Base-by-base conservation (phyloP, 37 sponge, comb jelly and placozoan genomes). In the Chondrilla cf. caribensis region DNA sequence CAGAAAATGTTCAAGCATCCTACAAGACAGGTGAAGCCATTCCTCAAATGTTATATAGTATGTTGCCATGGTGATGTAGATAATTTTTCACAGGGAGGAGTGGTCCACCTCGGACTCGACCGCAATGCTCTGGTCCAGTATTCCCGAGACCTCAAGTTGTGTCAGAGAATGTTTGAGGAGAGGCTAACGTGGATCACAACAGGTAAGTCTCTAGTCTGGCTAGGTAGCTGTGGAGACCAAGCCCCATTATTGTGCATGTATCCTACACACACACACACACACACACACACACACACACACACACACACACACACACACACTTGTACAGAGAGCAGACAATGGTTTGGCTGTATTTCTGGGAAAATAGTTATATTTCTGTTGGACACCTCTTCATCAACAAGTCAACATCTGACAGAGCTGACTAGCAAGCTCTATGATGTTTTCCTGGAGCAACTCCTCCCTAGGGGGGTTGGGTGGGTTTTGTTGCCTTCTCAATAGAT, bases 341-440 rank as follows among this genome's bases (percentile, higher is more conserved):
- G 68, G 11, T 67, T 67, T 67, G 68, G 68, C 15, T 67, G 68
- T 33, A 67, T 29, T 4, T 1, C 68, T 17, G 1, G 2, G 17
- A 4, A 29, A 18, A n/a, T 17, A 33, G 68, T 67, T 3, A 43
- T 73, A 24, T 5, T 73, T 2, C 76, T 73, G 19, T 17, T 73
- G 41, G 76, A 73, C 76, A 39, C 76, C 0, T 73, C 76, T 40
- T 35, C 21, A n/a, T 73, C 76, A 37, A 73, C 36, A n/a, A 25
- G 15, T 6, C 17, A 2, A 41, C 44, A 42, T 25, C 6, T 24
- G 11, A 0, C 24, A 4, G 76, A 43, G n/a, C 2, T 40, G 1
- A 18, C 24, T 15, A 6, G 22, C 36, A 37, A 31, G 11, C 15
- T 73, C 24, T 38, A 24, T 5, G 44, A 73, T 2, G 37, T 40